Base-by-base conservation (phyloP, 1,140 invertebrate genomes). In the Araneus ventricosus region DNA sequence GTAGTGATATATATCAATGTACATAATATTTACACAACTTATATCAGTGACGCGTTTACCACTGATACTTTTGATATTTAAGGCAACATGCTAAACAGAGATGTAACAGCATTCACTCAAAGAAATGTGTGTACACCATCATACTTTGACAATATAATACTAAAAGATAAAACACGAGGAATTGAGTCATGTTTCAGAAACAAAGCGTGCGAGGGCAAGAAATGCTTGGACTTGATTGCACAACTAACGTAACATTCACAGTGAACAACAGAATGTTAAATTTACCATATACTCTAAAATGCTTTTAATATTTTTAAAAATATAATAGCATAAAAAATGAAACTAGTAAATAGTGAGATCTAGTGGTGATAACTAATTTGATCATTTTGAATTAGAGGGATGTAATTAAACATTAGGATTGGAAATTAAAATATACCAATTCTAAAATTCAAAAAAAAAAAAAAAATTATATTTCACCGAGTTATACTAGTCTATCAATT, bases 91-190 rank as follows among this genome's bases (percentile, higher is more conserved):
- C 34, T 75, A 30, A 67, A 67, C n/a, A 30, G 8, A n/a, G 63
- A 67, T 67, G 63, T 67, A 75, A 34, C 34, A 34, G 34, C 30
- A 34, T 34, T n/a, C 30, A 37, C 63, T 67, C 8, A 14, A 67
- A 67, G 63, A 67, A 67, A 27, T 37, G 70, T 75, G 45, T 52
- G 45, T 22, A 75, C 70, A 75, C 20, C 70, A 75, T 34, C 30
- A 75, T 37, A 75, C 70, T 75, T 75, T 75, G 70, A 37, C 34
- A 34, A 75, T 34, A 75, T 34, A 75, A 70, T 30, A 70, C 30
- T 75, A 75, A 75, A 75, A 34, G 10, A 34, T 75, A 34, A 34
- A 67, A 67, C 27, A 67, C 27, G 27, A 67, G 45, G 45, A 52
- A 52, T 52, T 1, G 41, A 45, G 41, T 8, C 45, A 52, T 52